Percentiles rank a stretch among this genome's conserved stretches.
Evolutionary conservation across 2,797 vertebrate species (phyloP).

Genomic region (Crocidura indochinensis): DNA sequence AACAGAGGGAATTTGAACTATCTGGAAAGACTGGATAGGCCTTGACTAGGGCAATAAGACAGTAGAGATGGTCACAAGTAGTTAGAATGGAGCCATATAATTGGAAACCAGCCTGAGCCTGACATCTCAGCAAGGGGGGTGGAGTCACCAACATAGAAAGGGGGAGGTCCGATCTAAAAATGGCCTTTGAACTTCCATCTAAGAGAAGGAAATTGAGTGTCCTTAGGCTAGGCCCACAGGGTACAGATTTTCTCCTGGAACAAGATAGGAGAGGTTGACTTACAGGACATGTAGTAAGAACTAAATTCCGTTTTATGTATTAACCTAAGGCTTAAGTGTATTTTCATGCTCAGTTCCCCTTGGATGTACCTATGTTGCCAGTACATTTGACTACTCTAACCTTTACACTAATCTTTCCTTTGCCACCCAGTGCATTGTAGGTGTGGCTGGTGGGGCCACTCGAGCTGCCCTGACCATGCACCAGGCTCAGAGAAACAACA

Average conservation of each 20-base stretch:
- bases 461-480: constrained; percentile 96
- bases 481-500: constrained; percentile 96
- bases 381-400: not conserved
- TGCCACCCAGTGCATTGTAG: constrained; percentile 93
- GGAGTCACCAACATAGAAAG: not conserved
- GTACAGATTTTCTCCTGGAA: not conserved
- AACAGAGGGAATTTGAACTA: too few relatives aligned
- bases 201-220: constrained; percentile 18
- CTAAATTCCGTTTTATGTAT: not conserved
- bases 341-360: not conserved
- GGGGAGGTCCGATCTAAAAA: not conserved
- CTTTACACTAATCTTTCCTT: not conserved
- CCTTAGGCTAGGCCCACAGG: not conserved
- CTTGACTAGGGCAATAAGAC: not conserved
- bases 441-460: constrained; percentile 96
- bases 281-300: not conserved
- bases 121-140: not conserved
- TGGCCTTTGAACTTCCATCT: not conserved
- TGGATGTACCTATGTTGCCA: not conserved
- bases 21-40: not conserved
- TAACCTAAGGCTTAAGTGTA: not conserved
- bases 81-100: not conserved
- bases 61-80: not conserved
- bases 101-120: not conserved
- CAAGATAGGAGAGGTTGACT: not conserved